Percentiles rank a stretch among this genome's conserved stretches.
phyloP scores from a whole-genome alignment of 2,113 vertebrate species.

The Neotoma lepida region DNA sequence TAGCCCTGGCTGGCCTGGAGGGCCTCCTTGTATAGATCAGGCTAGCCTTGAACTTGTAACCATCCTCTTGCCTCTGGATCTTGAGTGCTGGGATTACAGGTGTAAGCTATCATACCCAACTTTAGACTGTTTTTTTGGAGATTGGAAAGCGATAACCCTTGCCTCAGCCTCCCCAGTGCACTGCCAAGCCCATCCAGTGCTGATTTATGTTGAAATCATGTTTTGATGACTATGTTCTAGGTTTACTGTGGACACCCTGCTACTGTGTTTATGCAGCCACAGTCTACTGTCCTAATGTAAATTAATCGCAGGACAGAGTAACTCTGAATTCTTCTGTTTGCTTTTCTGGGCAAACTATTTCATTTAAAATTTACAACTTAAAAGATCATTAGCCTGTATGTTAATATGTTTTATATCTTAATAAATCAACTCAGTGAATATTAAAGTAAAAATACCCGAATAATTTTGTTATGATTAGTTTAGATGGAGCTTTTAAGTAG shows the following conservation, averaged over 20 bases:
- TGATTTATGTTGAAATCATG: neutral
- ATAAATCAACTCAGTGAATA: neutral
- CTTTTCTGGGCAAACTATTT: neutral
- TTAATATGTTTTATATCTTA: slow-evolving; percentile 24
- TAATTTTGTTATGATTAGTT: neutral
- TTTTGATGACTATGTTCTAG: neutral
- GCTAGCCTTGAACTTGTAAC: neutral
- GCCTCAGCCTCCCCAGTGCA: neutral
- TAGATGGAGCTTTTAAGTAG: neutral
- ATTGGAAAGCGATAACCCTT: neutral
- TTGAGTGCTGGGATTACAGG: neutral
- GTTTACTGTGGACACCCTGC: neutral
- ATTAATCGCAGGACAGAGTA: neutral
- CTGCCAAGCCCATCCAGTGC: neutral
- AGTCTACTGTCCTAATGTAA: neutral
- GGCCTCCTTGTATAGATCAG: neutral
- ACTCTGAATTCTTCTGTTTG: neutral
- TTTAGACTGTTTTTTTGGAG: neutral
- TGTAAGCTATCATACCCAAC: neutral
- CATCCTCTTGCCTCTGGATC: neutral
- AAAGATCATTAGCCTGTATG: neutral
- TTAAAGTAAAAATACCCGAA: neutral
- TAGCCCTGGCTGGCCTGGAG: neutral
- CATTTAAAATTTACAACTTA: slow-evolving; percentile 16
- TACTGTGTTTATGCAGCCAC: neutral